Conservation (phyloP, 2,113 vertebrate genomes). For the Canis aureus region DNA sequence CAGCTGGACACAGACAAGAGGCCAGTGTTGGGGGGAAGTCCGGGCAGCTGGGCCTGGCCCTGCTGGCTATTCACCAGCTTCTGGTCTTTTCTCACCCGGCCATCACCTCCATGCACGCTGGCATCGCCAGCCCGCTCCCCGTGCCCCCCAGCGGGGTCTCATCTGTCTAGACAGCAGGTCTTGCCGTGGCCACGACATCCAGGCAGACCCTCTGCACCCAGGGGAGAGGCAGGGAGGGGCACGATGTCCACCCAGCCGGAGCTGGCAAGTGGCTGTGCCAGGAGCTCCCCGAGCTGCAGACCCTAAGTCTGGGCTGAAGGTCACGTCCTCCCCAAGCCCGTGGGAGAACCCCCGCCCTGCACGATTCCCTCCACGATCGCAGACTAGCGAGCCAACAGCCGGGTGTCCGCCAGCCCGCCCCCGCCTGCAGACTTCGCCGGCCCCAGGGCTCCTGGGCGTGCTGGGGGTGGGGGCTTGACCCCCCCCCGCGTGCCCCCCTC, state of each 20-base stretch:
- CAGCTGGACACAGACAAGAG: not conserved
- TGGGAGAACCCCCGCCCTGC: rapidly evolving
- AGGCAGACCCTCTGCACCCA: not conserved
- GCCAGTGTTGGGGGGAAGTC: rapidly evolving
- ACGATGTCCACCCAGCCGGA: rapidly evolving
- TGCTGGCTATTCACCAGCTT: not conserved
- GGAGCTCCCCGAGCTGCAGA: not conserved
- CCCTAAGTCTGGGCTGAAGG: not conserved
- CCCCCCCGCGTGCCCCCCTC: not conserved
- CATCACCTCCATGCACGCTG: not conserved
- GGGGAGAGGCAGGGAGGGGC: too few species aligned
- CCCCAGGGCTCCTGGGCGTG: not conserved
- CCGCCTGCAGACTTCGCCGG: not conserved
- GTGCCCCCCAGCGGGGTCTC: too few species aligned
- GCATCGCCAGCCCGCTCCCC: too few species aligned
- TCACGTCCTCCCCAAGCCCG: not conserved
- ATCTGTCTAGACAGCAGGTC: not conserved
- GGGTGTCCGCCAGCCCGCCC: not conserved
- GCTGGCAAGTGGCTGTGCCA: not conserved
- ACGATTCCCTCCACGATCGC: not conserved
- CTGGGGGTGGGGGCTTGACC: not conserved
- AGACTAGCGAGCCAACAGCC: too few species aligned
- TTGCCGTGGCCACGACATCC: not conserved
- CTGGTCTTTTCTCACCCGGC: not conserved
- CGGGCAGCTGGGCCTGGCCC: not conserved